Base-by-base conservation (phyloP, 2,888 invertebrate species). In the Drosophila borealis region DNA sequence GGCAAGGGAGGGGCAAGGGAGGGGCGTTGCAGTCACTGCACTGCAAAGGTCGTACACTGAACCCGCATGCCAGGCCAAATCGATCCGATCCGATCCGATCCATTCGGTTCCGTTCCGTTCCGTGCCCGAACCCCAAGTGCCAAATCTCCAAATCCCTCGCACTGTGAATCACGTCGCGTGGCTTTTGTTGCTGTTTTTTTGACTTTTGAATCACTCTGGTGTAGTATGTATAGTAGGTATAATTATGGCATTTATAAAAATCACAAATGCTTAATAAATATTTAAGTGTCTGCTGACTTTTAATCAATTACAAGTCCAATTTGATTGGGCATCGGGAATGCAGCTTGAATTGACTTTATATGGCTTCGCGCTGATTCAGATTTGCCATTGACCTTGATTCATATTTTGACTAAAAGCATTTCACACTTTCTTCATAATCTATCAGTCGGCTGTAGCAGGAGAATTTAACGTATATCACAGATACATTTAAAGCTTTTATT, bases 21-120 rank as follows among this genome's bases (percentile, higher is more conserved):
- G 51, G 9, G 39, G 54, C 51, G 39, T 46, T 53, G 51, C 76
- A 82, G 81, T 83, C 80, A 77, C 68, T 85, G 88, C 74, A 77
- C 82, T 79, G 50, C 73, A 84, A 84, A 84, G 83, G 83, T 88
- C 88, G 83, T 84, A 74, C 83, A 81, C 53, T 83, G 82, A 83
- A 78, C 82, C 62, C 60, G 41, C 33, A 36, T 19, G 11, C 33
- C 29, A 36, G 13, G 21, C 29, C 48, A 59, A 53, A 44, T 42
- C 42, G 41, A 67, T 36, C 49, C 37, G 44, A 55, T 33, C 50
- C 34, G 11, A 60, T 19, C 34, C 63, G 49, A 57, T 34, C 11
- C 34, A 33, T 34, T 50, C 36, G 62, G 42, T 54, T 34, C 29
- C 44, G 46, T 57, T 48, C 36, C 53, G 14, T 45, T 55, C n/a